A percentile compares a stretch with the other conserved stretches of the same genome.
Evolutionary conservation across 2,797 vertebrate species (phyloP).

Genomic region (Smutsia temminckii): DNA sequence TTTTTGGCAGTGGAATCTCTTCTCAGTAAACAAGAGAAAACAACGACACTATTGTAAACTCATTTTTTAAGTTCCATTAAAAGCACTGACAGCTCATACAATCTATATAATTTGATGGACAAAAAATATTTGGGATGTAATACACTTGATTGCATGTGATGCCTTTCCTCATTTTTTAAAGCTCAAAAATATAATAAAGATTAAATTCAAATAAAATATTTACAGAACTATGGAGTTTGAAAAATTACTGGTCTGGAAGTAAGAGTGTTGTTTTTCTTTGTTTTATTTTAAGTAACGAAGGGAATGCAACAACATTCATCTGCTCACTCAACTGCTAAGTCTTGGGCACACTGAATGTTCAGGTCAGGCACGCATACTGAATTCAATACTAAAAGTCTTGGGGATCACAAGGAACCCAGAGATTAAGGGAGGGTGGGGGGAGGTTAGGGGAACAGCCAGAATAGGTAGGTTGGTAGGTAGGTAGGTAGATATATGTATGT

Average conservation of each 20-base stretch:
- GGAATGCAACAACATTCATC: not conserved
- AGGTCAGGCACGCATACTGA: not conserved
- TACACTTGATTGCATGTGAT: not conserved
- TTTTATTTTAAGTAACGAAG: not conserved
- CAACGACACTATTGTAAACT: not conserved
- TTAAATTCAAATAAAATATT: not conserved
- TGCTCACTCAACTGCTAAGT: not conserved
- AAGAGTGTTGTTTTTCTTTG: not conserved
- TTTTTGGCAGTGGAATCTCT: not conserved
- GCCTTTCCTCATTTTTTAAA: not conserved
- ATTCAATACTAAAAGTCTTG: not conserved
- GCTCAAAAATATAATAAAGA: not conserved
- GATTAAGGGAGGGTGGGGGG: not conserved
- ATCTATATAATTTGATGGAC: not conserved
- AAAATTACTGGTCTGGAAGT: not conserved
- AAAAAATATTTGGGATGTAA: not conserved
- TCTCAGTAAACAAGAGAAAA: not conserved
- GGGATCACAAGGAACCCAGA: not conserved
- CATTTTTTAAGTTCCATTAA: not conserved
- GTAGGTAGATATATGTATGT: not conserved
- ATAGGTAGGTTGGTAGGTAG: not conserved
- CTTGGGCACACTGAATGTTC: not conserved
- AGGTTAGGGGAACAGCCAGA: not conserved
- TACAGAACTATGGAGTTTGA: not conserved
- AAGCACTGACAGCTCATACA: not conserved